Base-by-base conservation (phyloP, 1,140 invertebrate genomes). In the Papilio glaucus region DNA sequence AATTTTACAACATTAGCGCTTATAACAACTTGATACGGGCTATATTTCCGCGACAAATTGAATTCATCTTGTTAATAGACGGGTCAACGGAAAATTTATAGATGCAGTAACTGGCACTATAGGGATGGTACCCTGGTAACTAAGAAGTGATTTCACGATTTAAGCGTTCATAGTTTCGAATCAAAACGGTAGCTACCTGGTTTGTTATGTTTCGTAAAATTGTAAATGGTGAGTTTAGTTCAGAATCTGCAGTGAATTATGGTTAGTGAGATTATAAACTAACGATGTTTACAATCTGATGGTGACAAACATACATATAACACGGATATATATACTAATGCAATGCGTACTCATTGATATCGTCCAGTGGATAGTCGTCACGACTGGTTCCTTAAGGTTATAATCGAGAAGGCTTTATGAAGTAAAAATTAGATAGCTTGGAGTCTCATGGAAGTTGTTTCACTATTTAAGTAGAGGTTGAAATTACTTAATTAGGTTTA, bases 51-150 rank as follows among this genome's bases (percentile, higher is more conserved):
- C 49, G 49, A 57, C 49, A 57, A 57, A 57, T 26, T 57, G 21
- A 57, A 57, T 57, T 57, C 21, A 57, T 57, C 49, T 21, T 57
- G 18, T 57, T 57, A 57, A 57, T 57, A 57, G 49, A 45, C 21
- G 21, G 21, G 18, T 24, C 21, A 57, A 26, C 12, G 49, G 49
- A 57, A 57, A 57, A 57, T 57, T 57, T 57, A 26, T 26, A 24
- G 49, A 57, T 12, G 21, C 49, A 21, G 49, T 57, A 57, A 57
- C 21, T 24, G 12, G 21, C 18, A 26, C 29, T 6, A 33, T 33
- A 33, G 29, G 29, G 29, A 57, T 24, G 21, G 21, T 57, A 26
- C 10, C 12, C 49, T 33, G 6, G 29, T 6, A 33, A 33, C 29
- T 53, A 9, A 18, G 18, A 49, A 8, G 45, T 21, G 15, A 7